A percentile compares a stretch with the other conserved stretches of the same genome.
phyloP scores from a whole-genome alignment of 2,113 vertebrate genomes.

The Alligator mississippiensis region DNA sequence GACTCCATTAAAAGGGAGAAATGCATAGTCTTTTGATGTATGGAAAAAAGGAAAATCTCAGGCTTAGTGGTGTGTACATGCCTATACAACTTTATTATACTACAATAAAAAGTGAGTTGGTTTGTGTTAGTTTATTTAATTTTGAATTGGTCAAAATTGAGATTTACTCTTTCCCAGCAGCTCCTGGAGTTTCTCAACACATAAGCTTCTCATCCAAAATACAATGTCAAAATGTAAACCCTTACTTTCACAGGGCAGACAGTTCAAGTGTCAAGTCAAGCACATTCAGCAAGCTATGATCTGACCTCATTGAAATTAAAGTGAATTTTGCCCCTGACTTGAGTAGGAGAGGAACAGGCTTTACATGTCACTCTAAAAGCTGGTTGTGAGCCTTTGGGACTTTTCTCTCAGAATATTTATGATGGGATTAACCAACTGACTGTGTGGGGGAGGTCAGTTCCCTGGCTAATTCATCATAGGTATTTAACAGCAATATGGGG shows the following conservation, averaged over 20 bases:
- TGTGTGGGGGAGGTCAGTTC: neutral
- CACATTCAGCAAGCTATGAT: neutral
- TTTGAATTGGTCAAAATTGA: neutral
- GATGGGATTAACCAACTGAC: neutral
- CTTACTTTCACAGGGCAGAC: neutral
- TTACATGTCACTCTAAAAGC: neutral
- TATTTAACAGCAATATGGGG: neutral
- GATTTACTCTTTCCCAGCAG: neutral
- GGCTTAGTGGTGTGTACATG: neutral
- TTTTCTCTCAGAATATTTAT: neutral
- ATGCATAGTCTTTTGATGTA: neutral
- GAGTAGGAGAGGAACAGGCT: neutral
- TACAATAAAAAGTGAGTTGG: neutral
- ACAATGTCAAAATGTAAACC: neutral
- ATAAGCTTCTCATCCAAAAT: neutral
- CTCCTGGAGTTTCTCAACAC: neutral
- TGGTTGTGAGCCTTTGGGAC: neutral
- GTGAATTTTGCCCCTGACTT: neutral
- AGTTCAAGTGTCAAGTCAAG: neutral
- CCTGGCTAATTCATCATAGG: neutral
- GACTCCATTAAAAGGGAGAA: neutral
- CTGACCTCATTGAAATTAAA: neutral
- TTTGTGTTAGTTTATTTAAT: neutral
- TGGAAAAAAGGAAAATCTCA: neutral
- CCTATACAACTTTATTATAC: neutral